Conservation (phyloP, 2,888 invertebrate species). For the Podabrus alpinus region DNA sequence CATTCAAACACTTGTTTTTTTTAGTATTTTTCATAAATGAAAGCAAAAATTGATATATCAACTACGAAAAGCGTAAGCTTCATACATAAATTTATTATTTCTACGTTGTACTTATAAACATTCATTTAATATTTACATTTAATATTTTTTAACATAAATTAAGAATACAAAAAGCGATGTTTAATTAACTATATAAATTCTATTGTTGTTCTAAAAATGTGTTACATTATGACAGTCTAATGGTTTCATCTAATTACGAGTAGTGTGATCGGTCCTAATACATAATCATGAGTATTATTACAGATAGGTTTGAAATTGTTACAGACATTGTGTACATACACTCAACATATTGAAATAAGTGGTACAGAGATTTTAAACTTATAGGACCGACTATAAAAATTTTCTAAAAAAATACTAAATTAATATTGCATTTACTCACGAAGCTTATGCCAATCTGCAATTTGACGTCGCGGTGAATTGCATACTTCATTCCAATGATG, state of each 20-base stretch:
- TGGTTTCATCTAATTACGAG: conserved; percentile 23
- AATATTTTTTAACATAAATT: conserved; percentile 16
- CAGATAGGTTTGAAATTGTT: neutral
- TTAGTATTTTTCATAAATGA: neutral
- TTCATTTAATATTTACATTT: conserved; percentile 27
- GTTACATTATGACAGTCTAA: conserved; percentile 21
- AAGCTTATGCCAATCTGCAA: conserved; percentile 99
- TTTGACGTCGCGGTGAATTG: conserved; percentile 95
- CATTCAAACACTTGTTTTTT: neutral
- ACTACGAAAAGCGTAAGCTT: neutral
- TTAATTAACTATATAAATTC: neutral
- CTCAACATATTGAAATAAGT: neutral
- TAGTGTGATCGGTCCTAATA: conserved; percentile 19
- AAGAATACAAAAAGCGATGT: conserved; percentile 25
- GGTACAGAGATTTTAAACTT: neutral
- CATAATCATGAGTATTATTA: conserved; percentile 1
- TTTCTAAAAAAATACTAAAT: neutral
- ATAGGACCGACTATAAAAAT: neutral
- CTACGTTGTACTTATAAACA: conserved; percentile 29
- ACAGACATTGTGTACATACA: neutral
- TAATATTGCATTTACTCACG: conserved; percentile 68
- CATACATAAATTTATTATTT: conserved; percentile 11
- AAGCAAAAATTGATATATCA: neutral
- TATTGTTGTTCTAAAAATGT: conserved; percentile 2
- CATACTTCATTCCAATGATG: conserved; percentile 98